phyloP scores from a whole-genome alignment of 2,797 vertebrate species.

The Chrysocyon brachyurus region DNA sequence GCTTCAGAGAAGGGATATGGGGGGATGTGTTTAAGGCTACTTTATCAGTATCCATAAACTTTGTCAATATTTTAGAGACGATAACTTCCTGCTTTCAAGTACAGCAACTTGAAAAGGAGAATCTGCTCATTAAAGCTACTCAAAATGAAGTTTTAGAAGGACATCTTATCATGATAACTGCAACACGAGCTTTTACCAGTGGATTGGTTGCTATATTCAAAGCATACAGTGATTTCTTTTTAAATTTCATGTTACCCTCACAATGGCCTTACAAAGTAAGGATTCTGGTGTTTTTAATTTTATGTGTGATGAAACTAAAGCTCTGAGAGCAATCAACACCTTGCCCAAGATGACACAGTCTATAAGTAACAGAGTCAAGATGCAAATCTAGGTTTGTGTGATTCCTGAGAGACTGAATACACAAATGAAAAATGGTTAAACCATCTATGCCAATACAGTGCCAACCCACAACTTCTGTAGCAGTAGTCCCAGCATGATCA shows the following conservation, averaged over 20 bases:
- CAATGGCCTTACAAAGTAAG: neutral
- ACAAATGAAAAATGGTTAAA: neutral
- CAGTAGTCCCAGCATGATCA: neutral
- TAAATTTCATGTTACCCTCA: slow-evolving; percentile 37
- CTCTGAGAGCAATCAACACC: neutral
- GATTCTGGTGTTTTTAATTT: neutral
- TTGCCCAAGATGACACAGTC: neutral
- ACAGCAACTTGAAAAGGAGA: neutral
- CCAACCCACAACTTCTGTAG: neutral
- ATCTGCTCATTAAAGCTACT: neutral
- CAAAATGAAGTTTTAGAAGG: neutral
- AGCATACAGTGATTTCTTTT: neutral
- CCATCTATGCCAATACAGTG: neutral
- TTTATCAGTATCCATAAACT: neutral
- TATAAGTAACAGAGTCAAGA: neutral
- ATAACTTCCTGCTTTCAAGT: neutral
- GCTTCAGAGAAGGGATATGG: neutral
- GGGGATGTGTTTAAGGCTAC: neutral
- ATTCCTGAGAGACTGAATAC: neutral
- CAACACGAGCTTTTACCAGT: neutral
- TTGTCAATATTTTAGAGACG: neutral
- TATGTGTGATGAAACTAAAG: neutral
- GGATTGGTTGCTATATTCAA: neutral
- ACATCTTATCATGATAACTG: neutral
- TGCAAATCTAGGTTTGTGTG: neutral